Conservation (phyloP, 2,113 vertebrate genomes). For the Centropus unirufus region DNA sequence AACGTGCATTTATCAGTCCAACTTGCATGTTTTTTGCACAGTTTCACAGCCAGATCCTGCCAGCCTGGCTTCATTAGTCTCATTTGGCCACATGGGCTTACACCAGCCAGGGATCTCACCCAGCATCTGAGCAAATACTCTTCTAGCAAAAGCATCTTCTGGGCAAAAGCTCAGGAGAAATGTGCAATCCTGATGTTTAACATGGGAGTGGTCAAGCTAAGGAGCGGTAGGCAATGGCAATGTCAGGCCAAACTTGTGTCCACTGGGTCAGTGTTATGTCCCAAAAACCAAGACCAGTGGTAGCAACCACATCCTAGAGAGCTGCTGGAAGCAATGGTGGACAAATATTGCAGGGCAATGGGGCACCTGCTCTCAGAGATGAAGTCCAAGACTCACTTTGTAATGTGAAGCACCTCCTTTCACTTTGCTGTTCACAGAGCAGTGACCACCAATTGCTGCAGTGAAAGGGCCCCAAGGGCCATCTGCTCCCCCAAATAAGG, state of each 20-base stretch:
- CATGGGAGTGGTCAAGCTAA: background rate
- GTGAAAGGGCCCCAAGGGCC: background rate
- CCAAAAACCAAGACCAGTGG: background rate
- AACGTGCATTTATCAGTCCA: background rate
- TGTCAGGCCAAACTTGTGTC: background rate
- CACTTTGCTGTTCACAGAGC: background rate
- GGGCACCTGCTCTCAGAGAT: background rate
- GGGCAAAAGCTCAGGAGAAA: background rate
- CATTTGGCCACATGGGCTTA: background rate
- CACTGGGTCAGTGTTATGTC: background rate
- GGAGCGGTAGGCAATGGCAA: background rate
- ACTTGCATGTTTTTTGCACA: background rate
- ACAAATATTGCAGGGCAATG: background rate
- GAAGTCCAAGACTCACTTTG: background rate
- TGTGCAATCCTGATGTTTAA: background rate
- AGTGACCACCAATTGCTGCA: background rate
- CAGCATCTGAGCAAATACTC: background rate
- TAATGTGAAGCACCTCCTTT: background rate
- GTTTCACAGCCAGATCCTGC: background rate
- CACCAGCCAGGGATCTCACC: background rate
- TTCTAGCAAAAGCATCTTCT: background rate
- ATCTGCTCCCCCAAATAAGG: background rate
- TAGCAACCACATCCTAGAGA: background rate
- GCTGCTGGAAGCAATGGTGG: background rate
- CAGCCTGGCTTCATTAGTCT: background rate